Percentiles rank a stretch among this genome's conserved stretches.
phyloP scores from a whole-genome alignment of 2,797 vertebrate genomes.

The Eospalax fontanierii region DNA sequence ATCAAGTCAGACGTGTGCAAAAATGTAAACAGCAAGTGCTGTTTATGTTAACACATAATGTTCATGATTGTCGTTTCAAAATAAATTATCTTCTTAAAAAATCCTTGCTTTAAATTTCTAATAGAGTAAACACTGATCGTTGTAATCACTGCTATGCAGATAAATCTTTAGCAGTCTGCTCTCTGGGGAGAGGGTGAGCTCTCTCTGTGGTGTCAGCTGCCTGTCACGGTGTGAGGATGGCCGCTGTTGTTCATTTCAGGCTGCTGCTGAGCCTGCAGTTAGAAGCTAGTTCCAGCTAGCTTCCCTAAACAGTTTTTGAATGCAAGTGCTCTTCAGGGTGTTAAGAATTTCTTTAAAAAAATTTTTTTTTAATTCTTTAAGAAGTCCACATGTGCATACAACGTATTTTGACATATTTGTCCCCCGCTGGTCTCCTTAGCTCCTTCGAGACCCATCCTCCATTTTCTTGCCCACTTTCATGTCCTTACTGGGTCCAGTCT shows the following conservation, averaged over 20 bases:
- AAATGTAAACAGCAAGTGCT: neutral
- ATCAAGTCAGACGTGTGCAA: neutral
- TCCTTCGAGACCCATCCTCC: too few relatives aligned
- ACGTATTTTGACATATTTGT: too few relatives aligned
- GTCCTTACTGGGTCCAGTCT: too few relatives aligned
- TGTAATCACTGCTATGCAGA: neutral
- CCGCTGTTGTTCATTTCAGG: neutral
- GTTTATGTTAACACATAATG: neutral
- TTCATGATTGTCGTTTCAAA: constrained; percentile 1
- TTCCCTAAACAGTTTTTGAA: neutral
- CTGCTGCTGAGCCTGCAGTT: neutral
- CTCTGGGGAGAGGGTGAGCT: rapidly evolving
- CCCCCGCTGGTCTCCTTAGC: too few relatives aligned
- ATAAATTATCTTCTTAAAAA: constrained; percentile 15
- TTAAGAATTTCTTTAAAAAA: neutral
- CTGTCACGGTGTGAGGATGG: neutral
- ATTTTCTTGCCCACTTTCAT: too few relatives aligned
- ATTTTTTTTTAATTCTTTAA: too few relatives aligned
- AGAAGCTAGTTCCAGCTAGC: neutral
- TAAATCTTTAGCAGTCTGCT: neutral
- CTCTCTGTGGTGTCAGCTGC: neutral
- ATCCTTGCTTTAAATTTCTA: neutral
- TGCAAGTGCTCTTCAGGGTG: neutral
- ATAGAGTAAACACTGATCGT: neutral
- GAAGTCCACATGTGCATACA: too few relatives aligned